Conservation (phyloP, 2,113 vertebrate species). For the Mola mola region DNA sequence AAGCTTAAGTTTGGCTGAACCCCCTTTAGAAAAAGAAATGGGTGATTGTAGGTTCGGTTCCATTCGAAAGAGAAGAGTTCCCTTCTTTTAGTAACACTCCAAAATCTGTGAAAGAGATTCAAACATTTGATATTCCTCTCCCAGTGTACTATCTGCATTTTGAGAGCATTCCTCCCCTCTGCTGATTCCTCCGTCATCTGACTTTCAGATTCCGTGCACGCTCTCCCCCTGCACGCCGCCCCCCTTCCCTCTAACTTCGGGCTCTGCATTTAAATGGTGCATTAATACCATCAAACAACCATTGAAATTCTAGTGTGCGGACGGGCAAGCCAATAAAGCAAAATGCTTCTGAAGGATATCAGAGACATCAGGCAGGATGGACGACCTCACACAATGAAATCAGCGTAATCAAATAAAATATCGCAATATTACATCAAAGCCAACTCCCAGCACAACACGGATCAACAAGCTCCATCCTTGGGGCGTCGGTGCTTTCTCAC, state of each 20-base stretch:
- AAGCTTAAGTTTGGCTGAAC: constrained; percentile 15
- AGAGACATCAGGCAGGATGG: constrained; percentile 87
- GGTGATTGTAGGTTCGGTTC: too few species aligned
- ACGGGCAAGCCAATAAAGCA: constrained; percentile 88
- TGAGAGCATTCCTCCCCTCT: constrained; percentile 83
- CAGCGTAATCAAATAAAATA: constrained; percentile 92
- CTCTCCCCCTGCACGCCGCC: constrained; percentile 78
- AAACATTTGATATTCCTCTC: constrained; percentile 67
- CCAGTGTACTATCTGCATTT: constrained; percentile 65
- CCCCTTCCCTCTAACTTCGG: constrained; percentile 64
- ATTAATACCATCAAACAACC: constrained; percentile 91
- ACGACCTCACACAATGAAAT: constrained; percentile 88
- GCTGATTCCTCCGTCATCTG: constrained; percentile 83
- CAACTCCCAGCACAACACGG: constrained; percentile 81
- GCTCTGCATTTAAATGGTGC: constrained; percentile 85
- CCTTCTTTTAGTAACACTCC: constrained; percentile 36
- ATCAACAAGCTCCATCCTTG: too few species aligned
- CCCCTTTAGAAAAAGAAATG: constrained; percentile 22
- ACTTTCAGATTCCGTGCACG: constrained; percentile 86
- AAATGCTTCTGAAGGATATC: constrained; percentile 91
- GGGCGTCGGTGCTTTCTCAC: too few species aligned
- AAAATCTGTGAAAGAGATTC: constrained; percentile 50
- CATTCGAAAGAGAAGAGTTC: too few species aligned
- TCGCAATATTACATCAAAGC: constrained; percentile 90
- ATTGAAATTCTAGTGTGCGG: constrained; percentile 90